Conservation (phyloP, 2,888 invertebrate species). For the Cantharis nigra region DNA sequence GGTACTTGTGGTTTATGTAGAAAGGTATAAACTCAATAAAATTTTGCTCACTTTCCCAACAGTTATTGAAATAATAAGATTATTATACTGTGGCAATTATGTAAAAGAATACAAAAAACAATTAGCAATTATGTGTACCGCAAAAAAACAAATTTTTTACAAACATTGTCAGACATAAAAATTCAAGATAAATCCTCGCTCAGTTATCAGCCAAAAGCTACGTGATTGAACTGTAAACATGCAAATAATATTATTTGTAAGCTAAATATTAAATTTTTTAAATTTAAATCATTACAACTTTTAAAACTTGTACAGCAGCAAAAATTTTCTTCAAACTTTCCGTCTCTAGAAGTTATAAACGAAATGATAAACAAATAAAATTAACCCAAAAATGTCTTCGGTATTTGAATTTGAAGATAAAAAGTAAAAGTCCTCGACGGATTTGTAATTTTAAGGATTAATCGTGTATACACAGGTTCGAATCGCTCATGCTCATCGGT, state of each 20-base stretch:
- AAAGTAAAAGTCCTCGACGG: background rate
- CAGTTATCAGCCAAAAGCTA: background rate
- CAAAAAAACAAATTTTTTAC: background rate
- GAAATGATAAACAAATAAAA: background rate
- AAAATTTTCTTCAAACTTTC: background rate
- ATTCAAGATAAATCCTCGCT: background rate
- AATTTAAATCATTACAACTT: background rate
- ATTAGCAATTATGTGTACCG: background rate
- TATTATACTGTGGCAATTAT: background rate
- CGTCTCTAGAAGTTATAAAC: background rate
- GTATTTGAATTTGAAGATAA: background rate
- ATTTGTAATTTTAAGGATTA: background rate
- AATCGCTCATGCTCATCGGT: background rate
- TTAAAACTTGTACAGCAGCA: background rate
- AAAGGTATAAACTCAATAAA: background rate
- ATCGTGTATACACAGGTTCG: background rate
- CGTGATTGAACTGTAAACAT: background rate
- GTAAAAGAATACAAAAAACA: background rate
- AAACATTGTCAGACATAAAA: background rate
- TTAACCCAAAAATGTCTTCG: background rate
- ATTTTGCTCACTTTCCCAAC: background rate
- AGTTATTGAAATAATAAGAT: background rate
- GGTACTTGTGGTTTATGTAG: background rate
- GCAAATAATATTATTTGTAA: background rate
- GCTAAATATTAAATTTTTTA: background rate